Conservation (phyloP, 2,888 invertebrate species). For the Hoplodrina blanda region DNA sequence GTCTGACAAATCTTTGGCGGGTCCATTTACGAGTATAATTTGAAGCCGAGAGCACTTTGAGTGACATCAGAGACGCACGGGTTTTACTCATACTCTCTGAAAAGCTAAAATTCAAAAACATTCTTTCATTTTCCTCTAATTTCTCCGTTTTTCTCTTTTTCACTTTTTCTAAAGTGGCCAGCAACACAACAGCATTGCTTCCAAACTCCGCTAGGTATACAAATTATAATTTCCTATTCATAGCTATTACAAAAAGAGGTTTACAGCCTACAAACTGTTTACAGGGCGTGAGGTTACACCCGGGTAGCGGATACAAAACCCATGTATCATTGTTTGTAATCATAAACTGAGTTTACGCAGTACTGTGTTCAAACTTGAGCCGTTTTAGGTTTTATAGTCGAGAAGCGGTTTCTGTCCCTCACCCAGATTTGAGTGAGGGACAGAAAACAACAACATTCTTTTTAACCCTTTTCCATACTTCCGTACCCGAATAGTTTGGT, state of each 20-base stretch:
- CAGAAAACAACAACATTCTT: background rate
- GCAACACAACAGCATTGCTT: background rate
- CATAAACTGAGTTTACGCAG: constrained; percentile 14
- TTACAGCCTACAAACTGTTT: constrained; percentile 19
- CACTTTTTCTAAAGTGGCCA: background rate
- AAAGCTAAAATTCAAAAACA: no score
- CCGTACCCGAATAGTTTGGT: no score
- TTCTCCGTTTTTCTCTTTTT: background rate
- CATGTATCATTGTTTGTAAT: constrained; percentile 31
- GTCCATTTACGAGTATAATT: no score
- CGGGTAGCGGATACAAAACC: constrained; percentile 32
- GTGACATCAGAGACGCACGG: no score
- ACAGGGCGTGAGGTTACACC: constrained; percentile 32
- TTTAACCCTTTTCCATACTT: background rate
- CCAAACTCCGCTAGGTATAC: background rate
- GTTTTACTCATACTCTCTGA: no score
- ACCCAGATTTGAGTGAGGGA: background rate
- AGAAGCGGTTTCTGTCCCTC: background rate
- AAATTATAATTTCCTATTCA: constrained; percentile 28
- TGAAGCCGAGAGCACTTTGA: no score
- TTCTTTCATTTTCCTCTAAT: no score
- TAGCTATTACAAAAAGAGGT: constrained; percentile 23
- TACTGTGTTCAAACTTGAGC: constrained; percentile 5
- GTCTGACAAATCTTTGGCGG: no score
- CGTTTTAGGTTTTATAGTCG: background rate